Conservation (phyloP, 2,113 vertebrate species). For the Rhodinocichla rosea region DNA sequence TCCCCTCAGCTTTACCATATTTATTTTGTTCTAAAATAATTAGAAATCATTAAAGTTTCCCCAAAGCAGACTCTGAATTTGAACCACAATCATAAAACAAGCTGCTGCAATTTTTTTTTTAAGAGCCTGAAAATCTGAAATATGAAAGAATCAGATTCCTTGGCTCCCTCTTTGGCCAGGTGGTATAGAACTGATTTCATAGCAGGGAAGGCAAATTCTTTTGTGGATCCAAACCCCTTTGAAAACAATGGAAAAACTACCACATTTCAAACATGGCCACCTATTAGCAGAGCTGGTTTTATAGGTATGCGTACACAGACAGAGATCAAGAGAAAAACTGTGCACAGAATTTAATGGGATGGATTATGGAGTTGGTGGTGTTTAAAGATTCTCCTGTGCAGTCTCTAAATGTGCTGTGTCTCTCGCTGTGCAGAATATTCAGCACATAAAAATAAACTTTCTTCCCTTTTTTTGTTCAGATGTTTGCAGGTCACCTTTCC, state of each 20-base stretch:
- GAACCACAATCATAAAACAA: not conserved
- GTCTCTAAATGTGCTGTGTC: not conserved
- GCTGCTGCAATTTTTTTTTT: not conserved
- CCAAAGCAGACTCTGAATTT: not conserved
- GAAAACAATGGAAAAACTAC: not conserved
- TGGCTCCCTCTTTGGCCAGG: not conserved
- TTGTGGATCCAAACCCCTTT: not conserved
- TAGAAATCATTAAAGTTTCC: not conserved
- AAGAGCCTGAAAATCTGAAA: not conserved
- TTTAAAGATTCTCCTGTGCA: not conserved
- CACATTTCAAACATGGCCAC: not conserved
- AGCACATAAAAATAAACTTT: not conserved
- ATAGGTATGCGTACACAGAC: not conserved
- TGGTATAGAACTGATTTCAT: not conserved
- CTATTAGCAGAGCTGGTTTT: not conserved
- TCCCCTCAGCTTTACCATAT: rapidly evolving
- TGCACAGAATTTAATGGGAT: not conserved
- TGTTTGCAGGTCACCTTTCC: constrained; percentile 60
- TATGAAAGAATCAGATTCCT: not conserved
- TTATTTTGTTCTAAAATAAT: not conserved
- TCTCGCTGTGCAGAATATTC: constrained; percentile 4
- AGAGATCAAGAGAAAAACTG: not conserved
- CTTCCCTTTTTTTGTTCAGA: not conserved
- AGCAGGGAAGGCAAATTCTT: not conserved
- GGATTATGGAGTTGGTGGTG: not conserved